These are phyloP conservation scores for Thymallus thymallus DNA, from an alignment of 2,113 vertebrate genomes.

Conservation along the genomic window DNA sequence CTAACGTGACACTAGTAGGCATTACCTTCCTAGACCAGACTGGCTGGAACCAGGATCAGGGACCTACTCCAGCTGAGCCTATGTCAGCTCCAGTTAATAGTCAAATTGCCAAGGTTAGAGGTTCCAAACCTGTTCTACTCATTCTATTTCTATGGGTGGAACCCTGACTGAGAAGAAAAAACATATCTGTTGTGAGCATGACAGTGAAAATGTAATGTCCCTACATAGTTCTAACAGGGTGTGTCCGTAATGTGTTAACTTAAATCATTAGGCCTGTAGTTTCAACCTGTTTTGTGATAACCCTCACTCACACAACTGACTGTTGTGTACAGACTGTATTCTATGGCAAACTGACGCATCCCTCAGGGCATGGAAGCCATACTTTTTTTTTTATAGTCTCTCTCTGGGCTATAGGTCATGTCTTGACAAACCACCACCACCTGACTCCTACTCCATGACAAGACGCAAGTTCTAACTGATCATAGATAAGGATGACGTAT, in stretches of 20 bases:
- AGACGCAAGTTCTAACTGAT: not conserved
- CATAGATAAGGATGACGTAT: no score
- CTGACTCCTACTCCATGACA: not conserved
- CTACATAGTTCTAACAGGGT: not conserved
- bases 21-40: not conserved
- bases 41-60: not conserved
- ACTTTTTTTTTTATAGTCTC: not conserved
- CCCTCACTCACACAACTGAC: not conserved
- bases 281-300: slow-evolving; percentile 13
- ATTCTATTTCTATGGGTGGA: no score
- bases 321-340: not conserved
- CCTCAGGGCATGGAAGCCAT: no score
- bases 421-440: not conserved
- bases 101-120: no score
- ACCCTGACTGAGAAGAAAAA: not conserved
- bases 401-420: not conserved
- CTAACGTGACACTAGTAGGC: not conserved
- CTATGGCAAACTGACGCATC: not conserved
- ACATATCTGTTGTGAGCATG: not conserved
- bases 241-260: not conserved
- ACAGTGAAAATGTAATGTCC: not conserved
- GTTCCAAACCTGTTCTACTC: no score
- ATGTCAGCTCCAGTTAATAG: not conserved
- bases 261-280: slow-evolving; percentile 10
- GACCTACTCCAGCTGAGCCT: not conserved